Evolutionary conservation across 2,888 invertebrate genomes (phyloP).

Genomic region (Volucella inflata): DNA sequence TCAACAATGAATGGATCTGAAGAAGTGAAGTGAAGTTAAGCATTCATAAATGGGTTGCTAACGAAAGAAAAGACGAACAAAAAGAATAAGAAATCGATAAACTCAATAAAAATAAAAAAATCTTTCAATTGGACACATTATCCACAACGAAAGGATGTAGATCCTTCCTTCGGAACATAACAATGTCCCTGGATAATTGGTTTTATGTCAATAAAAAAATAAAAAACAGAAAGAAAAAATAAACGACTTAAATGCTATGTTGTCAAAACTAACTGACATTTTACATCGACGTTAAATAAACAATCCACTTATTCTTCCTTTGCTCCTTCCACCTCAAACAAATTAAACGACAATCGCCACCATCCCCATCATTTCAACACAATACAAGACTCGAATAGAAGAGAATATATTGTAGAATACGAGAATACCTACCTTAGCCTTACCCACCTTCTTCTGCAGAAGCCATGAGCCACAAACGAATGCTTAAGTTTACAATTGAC

Average conservation of each 20-base stretch:
- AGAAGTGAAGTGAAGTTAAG: constrained; percentile 41
- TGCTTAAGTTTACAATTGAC: constrained; percentile 72
- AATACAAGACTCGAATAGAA: constrained; percentile 11
- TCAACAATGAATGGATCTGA: constrained; percentile 49
- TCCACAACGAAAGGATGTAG: not conserved
- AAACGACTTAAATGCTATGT: too few species aligned
- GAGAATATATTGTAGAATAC: too few species aligned
- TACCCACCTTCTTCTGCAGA: too few species aligned
- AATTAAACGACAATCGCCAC: constrained; percentile 25
- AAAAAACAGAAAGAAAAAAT: not conserved
- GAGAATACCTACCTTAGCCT: too few species aligned
- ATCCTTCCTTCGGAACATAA: constrained; percentile 25
- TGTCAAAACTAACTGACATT: constrained; percentile 4
- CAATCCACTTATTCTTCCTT: not conserved
- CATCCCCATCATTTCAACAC: constrained; percentile 17
- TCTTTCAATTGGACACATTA: constrained; percentile 42
- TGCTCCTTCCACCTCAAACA: not conserved
- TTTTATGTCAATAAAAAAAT: constrained; percentile 16
- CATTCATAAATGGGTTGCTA: constrained; percentile 55
- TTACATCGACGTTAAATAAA: constrained; percentile 20
- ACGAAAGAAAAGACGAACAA: not conserved
- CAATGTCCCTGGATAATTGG: constrained; percentile 52
- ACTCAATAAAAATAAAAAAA: constrained; percentile 49
- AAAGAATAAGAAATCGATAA: constrained; percentile 50
- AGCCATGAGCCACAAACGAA: constrained; percentile 28